phyloP scores from a whole-genome alignment of 2,888 invertebrate species.

The Rhyacophila evoluta region DNA sequence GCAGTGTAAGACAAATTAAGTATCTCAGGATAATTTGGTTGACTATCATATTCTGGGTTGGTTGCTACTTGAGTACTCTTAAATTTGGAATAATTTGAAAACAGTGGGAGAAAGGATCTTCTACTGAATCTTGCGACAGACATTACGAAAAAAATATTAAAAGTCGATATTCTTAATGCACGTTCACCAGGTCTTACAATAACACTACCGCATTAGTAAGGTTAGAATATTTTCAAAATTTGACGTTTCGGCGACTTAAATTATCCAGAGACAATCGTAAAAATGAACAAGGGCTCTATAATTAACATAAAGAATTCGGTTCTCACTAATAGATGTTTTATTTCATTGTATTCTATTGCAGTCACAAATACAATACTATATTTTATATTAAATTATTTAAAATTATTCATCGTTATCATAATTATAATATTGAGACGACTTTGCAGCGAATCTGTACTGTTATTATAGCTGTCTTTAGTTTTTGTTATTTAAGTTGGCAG shows the following conservation, averaged over 20 bases:
- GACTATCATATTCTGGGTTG: constrained; percentile 59
- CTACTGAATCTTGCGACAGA: constrained; percentile 55
- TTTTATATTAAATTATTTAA: too few species aligned
- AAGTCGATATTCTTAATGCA: not conserved
- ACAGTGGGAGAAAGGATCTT: constrained; percentile 55
- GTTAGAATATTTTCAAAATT: not conserved
- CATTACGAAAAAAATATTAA: constrained; percentile 29
- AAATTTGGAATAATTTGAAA: constrained; percentile 20
- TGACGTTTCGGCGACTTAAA: too few species aligned
- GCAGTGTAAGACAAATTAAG: constrained; percentile 70
- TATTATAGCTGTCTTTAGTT: not conserved
- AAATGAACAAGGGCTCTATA: too few species aligned
- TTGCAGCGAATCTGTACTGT: too few species aligned
- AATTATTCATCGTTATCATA: too few species aligned
- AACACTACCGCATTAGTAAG: not conserved
- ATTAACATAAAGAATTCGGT: too few species aligned
- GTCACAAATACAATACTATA: too few species aligned
- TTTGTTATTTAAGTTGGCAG: constrained; percentile 1
- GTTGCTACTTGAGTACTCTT: constrained; percentile 7
- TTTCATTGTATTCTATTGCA: too few species aligned
- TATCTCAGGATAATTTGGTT: constrained; percentile 73
- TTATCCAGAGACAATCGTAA: too few species aligned
- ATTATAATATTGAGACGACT: too few species aligned
- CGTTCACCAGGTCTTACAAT: not conserved
- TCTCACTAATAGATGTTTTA: too few species aligned